Percentiles rank a stretch among this genome's conserved stretches.
phyloP scores from a whole-genome alignment of 2,797 vertebrate species.

The Semotilus atromaculatus region DNA sequence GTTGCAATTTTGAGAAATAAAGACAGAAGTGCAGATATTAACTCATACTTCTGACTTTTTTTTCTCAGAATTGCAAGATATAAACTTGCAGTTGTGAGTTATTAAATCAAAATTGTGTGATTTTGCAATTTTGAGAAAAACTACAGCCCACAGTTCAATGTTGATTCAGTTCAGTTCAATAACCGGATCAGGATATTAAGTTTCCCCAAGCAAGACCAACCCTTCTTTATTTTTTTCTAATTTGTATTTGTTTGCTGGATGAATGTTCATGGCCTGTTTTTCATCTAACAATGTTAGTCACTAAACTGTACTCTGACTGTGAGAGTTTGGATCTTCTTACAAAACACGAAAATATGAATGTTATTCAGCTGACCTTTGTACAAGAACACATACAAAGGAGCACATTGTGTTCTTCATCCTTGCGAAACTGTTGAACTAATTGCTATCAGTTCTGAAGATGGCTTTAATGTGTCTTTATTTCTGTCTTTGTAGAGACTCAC shows the following conservation, averaged over 20 bases:
- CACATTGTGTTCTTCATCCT: conserved; percentile 33
- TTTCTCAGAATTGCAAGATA: not conserved
- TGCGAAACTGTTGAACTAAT: conserved; percentile 7
- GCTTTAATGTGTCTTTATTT: conserved; percentile 22
- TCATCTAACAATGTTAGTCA: not conserved
- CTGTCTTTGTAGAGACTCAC: not conserved
- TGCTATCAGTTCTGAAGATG: not conserved
- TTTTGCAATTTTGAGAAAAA: not conserved
- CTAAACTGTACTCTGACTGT: not conserved
- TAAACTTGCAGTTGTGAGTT: not conserved
- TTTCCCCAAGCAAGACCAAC: not conserved
- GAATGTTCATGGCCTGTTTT: not conserved
- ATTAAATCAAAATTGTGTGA: too few relatives aligned
- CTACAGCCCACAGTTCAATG: not conserved
- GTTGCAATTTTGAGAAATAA: too few relatives aligned
- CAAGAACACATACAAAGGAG: conserved; percentile 8
- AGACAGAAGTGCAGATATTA: not conserved
- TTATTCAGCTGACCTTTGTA: conserved; percentile 8
- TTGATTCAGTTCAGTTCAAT: not conserved
- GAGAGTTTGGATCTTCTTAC: conserved; percentile 18
- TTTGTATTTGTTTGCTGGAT: not conserved
- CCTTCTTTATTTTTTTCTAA: not conserved
- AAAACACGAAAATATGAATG: conserved; percentile 8
- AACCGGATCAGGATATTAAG: too few relatives aligned
- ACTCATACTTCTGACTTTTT: not conserved